These are phyloP conservation scores for Salticus scenicus DNA, from an alignment of 2,888 invertebrate species.

Conservation along the genomic window DNA sequence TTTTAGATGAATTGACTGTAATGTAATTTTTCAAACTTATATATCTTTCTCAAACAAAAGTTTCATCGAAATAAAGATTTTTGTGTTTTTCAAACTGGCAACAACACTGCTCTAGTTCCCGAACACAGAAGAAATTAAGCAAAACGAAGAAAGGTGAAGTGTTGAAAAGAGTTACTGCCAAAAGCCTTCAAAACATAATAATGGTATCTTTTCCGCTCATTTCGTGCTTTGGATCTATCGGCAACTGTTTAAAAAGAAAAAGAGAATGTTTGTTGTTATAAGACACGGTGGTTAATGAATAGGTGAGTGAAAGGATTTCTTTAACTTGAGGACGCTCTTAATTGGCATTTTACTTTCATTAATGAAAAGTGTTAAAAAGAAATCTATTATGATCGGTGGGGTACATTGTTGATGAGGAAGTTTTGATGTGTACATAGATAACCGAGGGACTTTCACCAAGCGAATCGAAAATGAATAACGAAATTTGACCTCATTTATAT, in stretches of 20 bases:
- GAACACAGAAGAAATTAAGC: not conserved
- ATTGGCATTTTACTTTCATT: constrained; percentile 55
- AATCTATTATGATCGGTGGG: not conserved
- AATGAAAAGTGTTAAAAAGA: not conserved
- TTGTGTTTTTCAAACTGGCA: constrained; percentile 11
- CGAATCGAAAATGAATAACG: not conserved
- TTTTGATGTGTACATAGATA: no score
- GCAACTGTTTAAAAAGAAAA: no score
- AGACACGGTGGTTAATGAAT: not conserved
- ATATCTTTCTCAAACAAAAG: constrained; percentile 11
- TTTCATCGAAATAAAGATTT: constrained; percentile 31
- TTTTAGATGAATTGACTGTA: no score
- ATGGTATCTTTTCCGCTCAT: not conserved
- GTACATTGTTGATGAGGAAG: not conserved
- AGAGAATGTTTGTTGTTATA: not conserved
- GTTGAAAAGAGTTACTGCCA: not conserved
- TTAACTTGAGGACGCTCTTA: constrained; percentile 28
- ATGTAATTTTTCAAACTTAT: not conserved
- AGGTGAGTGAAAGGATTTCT: not conserved
- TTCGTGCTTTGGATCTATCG: not conserved
- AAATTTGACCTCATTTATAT: no score
- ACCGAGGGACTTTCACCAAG: constrained; percentile 11
- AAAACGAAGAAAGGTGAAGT: not conserved
- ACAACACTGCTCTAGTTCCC: constrained; percentile 20
- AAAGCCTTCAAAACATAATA: not conserved